Evolutionary conservation across 2,888 invertebrate species (phyloP).

Genomic region (Drosophila conformis): DNA sequence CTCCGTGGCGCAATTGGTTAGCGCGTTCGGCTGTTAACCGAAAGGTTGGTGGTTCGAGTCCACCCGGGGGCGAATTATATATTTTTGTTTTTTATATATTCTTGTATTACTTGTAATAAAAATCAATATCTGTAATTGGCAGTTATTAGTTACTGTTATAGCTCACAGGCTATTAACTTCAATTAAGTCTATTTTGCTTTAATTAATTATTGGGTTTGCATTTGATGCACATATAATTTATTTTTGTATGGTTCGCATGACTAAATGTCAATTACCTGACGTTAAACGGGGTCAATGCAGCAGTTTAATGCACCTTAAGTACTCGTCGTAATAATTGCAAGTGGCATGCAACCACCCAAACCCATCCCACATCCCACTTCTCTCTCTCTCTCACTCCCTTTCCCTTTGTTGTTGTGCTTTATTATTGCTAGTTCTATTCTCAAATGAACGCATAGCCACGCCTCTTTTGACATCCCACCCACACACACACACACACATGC

Average conservation of each 20-base stretch:
- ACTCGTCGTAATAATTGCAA: slow-evolving; percentile 26
- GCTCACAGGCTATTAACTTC: not conserved
- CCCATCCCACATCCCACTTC: not conserved
- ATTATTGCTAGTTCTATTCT: slow-evolving; percentile 46
- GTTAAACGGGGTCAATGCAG: slow-evolving; percentile 81
- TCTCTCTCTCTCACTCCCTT: not conserved
- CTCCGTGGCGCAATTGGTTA: slow-evolving; percentile 97
- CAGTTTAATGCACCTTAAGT: slow-evolving; percentile 72
- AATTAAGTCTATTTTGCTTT: not conserved
- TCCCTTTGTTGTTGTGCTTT: slow-evolving; percentile 19
- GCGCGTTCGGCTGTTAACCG: slow-evolving; percentile 99
- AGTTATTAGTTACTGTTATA: not conserved
- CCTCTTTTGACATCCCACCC: slow-evolving; percentile 15
- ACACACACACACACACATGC: not conserved
- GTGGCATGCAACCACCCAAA: not conserved
- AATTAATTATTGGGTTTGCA: not conserved
- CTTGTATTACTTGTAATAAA: not conserved
- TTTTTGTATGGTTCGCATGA: slow-evolving; percentile 19
- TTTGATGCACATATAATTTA: not conserved
- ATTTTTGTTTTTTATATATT: not conserved
- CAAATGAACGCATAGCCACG: slow-evolving; percentile 38
- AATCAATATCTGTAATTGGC: not conserved
- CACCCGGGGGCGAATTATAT: slow-evolving; percentile 92
- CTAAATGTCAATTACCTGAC: slow-evolving; percentile 46
- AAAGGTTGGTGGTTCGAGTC: slow-evolving; percentile 99